Conservation (phyloP, 2,797 vertebrate species). For the Perodicticus potto region DNA sequence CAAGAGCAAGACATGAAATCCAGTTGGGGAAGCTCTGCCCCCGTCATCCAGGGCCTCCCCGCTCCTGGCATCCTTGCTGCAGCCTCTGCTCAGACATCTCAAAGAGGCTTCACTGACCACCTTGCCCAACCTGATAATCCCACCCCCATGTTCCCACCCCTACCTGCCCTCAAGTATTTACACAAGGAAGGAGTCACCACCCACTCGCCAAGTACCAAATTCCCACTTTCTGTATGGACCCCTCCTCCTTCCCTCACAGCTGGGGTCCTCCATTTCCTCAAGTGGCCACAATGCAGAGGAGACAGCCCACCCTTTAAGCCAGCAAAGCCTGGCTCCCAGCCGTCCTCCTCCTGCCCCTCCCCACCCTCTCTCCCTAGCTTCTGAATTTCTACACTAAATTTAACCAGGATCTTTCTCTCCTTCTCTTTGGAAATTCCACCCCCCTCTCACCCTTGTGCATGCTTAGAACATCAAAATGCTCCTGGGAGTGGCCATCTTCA, state of each 20-base stretch:
- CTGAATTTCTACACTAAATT: background rate
- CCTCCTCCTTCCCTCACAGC: background rate
- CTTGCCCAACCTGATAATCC: background rate
- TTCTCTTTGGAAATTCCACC: background rate
- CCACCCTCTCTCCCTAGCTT: background rate
- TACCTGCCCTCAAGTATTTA: background rate
- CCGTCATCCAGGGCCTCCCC: background rate
- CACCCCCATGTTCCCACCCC: too few relatives aligned
- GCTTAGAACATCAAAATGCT: background rate
- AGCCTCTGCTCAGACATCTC: background rate
- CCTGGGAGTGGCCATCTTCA: too few relatives aligned
- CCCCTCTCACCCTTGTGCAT: background rate
- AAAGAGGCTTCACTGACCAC: too few relatives aligned
- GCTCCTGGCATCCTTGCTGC: background rate
- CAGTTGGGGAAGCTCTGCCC: background rate
- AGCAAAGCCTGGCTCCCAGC: rapidly evolving
- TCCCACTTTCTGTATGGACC: background rate
- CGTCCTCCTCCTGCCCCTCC: background rate
- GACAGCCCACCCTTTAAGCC: too few relatives aligned
- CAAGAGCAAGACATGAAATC: background rate
- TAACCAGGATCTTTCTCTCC: background rate
- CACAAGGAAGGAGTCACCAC: background rate
- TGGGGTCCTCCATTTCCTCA: background rate
- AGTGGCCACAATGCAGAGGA: rapidly evolving
- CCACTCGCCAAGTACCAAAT: background rate